Evolutionary conservation across 1,140 invertebrate genomes (phyloP).

Genomic region (Panagrolaimus sp.): DNA sequence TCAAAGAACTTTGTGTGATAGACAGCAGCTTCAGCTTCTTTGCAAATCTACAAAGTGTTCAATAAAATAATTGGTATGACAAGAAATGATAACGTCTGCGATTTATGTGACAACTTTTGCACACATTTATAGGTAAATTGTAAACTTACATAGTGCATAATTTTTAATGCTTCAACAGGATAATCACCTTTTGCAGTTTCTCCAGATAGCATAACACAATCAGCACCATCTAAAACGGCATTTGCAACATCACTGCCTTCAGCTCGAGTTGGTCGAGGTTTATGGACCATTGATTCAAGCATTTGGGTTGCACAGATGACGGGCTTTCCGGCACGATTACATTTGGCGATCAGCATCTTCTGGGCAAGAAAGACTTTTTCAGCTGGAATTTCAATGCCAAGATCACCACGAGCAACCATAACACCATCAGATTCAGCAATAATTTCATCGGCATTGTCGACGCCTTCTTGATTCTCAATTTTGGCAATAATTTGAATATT

Average conservation of each 20-base stretch:
- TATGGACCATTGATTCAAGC: constrained; percentile 61
- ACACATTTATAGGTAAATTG: background rate
- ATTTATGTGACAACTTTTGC: too few relatives aligned
- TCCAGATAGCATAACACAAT: constrained; percentile 67
- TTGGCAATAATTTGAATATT: constrained; percentile 64
- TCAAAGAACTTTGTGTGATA: constrained; percentile 87
- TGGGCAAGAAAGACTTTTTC: constrained; percentile 94
- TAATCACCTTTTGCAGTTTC: constrained; percentile 68
- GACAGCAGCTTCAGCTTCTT: constrained; percentile 93
- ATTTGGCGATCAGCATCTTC: constrained; percentile 65
- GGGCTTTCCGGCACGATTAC: constrained; percentile 64
- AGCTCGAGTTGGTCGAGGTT: constrained; percentile 66
- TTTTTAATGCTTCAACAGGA: constrained; percentile 63
- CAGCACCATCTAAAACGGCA: constrained; percentile 69
- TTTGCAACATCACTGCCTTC: constrained; percentile 68
- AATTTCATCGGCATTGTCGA: constrained; percentile 63
- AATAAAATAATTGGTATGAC: too few relatives aligned
- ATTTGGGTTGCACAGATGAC: constrained; percentile 68
- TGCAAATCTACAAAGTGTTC: constrained; percentile 69
- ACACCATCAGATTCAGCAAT: constrained; percentile 62
- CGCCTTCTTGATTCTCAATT: constrained; percentile 63
- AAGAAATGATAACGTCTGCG: too few relatives aligned
- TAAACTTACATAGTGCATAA: constrained; percentile 61
- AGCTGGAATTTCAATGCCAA: constrained; percentile 69
- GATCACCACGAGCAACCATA: constrained; percentile 63